A percentile compares a stretch with the other conserved stretches of the same genome.
phyloP scores from a whole-genome alignment of 2,797 vertebrate genomes.

The Pteropus rufus region DNA sequence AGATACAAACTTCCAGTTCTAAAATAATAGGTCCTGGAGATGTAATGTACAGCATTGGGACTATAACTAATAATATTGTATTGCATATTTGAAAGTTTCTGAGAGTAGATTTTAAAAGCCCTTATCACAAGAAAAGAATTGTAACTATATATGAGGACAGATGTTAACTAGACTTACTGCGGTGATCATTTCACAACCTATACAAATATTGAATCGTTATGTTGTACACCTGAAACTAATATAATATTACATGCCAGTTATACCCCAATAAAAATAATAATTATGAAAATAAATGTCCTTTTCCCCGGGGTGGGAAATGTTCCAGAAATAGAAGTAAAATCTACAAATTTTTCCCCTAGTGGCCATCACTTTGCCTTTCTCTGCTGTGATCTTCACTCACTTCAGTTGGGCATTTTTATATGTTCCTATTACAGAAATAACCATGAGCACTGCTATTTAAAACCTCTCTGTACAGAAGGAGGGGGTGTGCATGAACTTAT shows the following conservation, averaged over 20 bases:
- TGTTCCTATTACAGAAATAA: neutral
- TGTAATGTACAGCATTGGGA: neutral
- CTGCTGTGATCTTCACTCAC: neutral
- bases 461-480: neutral
- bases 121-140: neutral
- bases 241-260: neutral
- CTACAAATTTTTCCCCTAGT: rapidly evolving
- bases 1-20: neutral
- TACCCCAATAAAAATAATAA: neutral
- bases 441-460: neutral
- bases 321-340: neutral
- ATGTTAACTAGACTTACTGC: neutral
- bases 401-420: neutral
- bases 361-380: neutral
- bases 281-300: neutral
- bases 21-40: neutral
- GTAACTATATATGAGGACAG: neutral
- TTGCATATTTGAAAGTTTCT: neutral
- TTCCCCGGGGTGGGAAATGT: neutral
- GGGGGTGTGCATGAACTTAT: neutral
- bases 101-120: neutral
- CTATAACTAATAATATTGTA: neutral
- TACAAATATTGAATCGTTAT: neutral
- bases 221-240: neutral
- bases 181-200: neutral